Evolutionary conservation across 2,888 invertebrate genomes (phyloP), one percentile per base, ranked within the genome.

Genomic region (Coelinius sp.): DNA sequence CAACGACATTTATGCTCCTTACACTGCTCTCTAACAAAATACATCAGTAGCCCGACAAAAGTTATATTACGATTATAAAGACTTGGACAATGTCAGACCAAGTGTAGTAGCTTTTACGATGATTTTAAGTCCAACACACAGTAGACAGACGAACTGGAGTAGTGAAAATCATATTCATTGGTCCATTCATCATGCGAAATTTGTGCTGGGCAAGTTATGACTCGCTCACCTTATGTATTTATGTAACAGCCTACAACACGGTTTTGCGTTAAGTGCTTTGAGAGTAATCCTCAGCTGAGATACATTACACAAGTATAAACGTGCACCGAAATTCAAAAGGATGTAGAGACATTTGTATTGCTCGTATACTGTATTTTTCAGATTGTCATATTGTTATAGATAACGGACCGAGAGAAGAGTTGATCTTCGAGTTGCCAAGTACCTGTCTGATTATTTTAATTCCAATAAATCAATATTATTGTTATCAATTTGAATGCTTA

Each of bases 351-450:
- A 49, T 49, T 49, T 49, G 46, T 49, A 17, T 49, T 49, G 46
- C 2, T 49, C 17, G 46, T 6, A n/a, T 49, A 49, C 17, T 8
- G 46, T 49, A 49, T 49, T 17, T 20, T 20, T 8, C 46, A 49
- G 17, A 49, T 17, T 49, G 46, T 49, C 46, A 49, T 49, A 49
- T 49, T 8, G 44, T 64, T 64, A 20, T n/a, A 52, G 64, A 76
- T 65, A 75, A n/a, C 82, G 82, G 76, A 83, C 80, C 80, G 73
- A 79, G 78, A 82, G 81, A 74, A 80, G 17, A 20, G 81, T 77
- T 81, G 82, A 83, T 83, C 79, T 80, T 81, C 81, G 79, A 80
- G 81, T 80, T 20, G 46, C 20, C 5, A 49, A 49, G 46, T 4
- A 80, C 78, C 73, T 77, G 80, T 75, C 71, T 73, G 59, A 65